A percentile compares a stretch with the other conserved stretches of the same genome.
These are phyloP conservation scores for Eretmochelys imbricata DNA, from an alignment of 2,113 vertebrate genomes.

Conservation along the genomic window DNA sequence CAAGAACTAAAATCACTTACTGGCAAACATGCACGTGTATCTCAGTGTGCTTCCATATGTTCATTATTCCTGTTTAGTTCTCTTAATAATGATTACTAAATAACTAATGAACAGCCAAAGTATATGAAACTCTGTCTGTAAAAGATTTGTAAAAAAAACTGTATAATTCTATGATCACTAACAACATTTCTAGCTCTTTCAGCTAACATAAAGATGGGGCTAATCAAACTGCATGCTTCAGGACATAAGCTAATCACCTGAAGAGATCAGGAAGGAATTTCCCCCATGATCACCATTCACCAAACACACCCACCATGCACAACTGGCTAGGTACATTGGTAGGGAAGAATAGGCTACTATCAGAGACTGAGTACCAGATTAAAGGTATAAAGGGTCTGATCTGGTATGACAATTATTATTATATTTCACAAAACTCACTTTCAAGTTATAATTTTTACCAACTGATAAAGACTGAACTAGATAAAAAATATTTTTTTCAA, in stretches of 20 bases:
- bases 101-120: not conserved
- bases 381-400: conserved; percentile 5
- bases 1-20: not conserved
- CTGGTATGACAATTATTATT: not conserved
- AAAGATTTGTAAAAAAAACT: not conserved
- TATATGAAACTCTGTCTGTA: not conserved
- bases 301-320: not conserved
- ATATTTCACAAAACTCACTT: not conserved
- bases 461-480: not conserved
- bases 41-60: not conserved
- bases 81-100: not conserved
- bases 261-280: not conserved
- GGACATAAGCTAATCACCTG: conserved; percentile 21
- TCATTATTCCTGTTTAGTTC: not conserved
- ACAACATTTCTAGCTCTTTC: not conserved
- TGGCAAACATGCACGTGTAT: not conserved
- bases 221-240: conserved; percentile 43
- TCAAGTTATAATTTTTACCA: not conserved
- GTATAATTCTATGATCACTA: not conserved
- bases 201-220: conserved; percentile 27
- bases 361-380: conserved; percentile 12
- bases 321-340: not conserved
- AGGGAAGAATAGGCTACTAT: not conserved
- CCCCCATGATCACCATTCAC: not conserved
- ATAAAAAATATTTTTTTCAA: not conserved